Percentiles rank a stretch among this genome's conserved stretches.
Conservation (phyloP, 2,888 invertebrate genomes). For the Drosophila seclusa region DNA sequence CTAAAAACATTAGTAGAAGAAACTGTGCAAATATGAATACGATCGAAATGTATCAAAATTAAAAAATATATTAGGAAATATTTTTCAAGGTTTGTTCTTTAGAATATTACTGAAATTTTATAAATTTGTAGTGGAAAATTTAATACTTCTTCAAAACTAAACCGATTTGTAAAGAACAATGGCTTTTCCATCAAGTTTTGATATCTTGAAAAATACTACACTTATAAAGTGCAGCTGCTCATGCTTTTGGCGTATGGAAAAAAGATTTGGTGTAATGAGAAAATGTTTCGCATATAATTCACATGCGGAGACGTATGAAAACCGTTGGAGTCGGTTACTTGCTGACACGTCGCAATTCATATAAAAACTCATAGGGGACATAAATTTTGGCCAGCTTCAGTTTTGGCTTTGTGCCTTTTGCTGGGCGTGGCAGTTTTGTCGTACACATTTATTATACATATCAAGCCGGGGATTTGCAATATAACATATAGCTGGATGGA, state of each 20-base stretch:
- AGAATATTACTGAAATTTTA: too few species aligned
- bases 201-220: neutral
- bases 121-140: too few species aligned
- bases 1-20: rapidly evolving
- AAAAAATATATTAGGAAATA: too few species aligned
- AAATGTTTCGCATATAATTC: conserved; percentile 66
- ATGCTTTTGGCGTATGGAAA: neutral
- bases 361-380: conserved; percentile 57
- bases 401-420: conserved; percentile 16
- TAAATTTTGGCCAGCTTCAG: conserved; percentile 60
- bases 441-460: conserved; percentile 71
- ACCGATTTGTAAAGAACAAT: rapidly evolving
- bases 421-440: conserved; percentile 55
- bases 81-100: too few species aligned
- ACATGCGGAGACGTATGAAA: conserved; percentile 15
- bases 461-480: conserved; percentile 41
- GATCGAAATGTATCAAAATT: neutral
- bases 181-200: neutral
- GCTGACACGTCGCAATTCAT: conserved; percentile 69
- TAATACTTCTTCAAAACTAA: neutral
- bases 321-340: conserved; percentile 56
- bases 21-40: neutral
- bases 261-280: conserved; percentile 38
- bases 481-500: neutral
- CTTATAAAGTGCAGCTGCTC: neutral